Conservation (phyloP, 2,888 invertebrate species). For the Electrophaes corylata region DNA sequence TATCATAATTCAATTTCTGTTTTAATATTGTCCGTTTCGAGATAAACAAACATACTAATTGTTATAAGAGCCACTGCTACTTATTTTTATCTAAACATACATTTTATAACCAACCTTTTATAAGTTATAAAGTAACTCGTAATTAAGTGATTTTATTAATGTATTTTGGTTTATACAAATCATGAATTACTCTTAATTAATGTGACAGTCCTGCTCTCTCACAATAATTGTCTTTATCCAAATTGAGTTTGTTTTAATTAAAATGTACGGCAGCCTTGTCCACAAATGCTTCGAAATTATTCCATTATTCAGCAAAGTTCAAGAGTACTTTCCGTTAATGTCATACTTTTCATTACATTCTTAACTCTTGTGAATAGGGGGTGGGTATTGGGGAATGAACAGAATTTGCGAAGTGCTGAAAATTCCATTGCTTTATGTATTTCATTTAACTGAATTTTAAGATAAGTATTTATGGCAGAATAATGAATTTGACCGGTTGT, state of each 20-base stretch:
- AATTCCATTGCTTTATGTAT: conserved; percentile 48
- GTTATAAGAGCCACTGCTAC: too few species aligned
- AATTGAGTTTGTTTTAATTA: conserved; percentile 43
- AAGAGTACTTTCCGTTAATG: not conserved
- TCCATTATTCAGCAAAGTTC: not conserved
- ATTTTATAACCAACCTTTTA: too few species aligned
- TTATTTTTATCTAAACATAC: too few species aligned
- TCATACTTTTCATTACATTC: not conserved
- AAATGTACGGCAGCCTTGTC: conserved; percentile 32
- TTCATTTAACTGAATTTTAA: conserved; percentile 41
- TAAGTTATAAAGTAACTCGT: too few species aligned
- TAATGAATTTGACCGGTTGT: conserved; percentile 17
- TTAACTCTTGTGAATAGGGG: conserved; percentile 16
- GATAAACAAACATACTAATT: too few species aligned
- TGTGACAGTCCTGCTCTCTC: conserved; percentile 8
- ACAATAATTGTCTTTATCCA: conserved; percentile 24
- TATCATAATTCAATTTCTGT: too few species aligned
- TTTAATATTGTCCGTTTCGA: too few species aligned
- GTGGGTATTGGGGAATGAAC: conserved; percentile 18
- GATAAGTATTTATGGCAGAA: conserved; percentile 3
- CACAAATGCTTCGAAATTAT: conserved; percentile 20
- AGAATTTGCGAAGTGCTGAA: conserved; percentile 41
- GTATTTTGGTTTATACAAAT: too few species aligned
- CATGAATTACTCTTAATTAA: conserved; percentile 20
- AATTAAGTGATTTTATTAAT: too few species aligned